A percentile compares a stretch with the other conserved stretches of the same genome.
Evolutionary conservation across 1,140 invertebrate genomes (phyloP).

Genomic region (Drosophila ohnishii): DNA sequence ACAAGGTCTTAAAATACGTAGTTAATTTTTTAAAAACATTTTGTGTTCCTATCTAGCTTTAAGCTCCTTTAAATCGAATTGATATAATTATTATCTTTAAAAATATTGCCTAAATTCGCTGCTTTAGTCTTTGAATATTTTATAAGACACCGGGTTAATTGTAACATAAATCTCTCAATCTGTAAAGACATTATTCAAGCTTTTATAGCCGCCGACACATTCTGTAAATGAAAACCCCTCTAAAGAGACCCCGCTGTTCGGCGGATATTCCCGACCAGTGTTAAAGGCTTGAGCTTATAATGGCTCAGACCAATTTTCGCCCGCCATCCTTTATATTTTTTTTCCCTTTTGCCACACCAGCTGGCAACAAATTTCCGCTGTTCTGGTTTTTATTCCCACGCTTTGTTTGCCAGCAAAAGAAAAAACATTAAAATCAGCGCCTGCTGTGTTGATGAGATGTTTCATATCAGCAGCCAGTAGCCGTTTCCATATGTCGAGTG

Average conservation of each 20-base stretch:
- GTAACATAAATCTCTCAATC: conserved; percentile 28
- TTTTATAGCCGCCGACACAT: conserved; percentile 13
- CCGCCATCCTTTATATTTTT: conserved; percentile 2
- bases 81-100: no score
- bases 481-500: conserved; percentile 7
- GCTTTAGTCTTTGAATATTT: background rate
- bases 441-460: conserved; percentile 30
- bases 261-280: conserved; percentile 21
- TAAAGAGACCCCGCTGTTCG: conserved; percentile 7
- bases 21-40: background rate
- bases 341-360: background rate
- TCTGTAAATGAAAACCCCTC: conserved; percentile 11
- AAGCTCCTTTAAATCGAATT: background rate
- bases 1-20: no score
- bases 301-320: conserved; percentile 9
- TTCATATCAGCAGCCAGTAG: conserved; percentile 23
- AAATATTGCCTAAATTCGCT: background rate
- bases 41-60: background rate
- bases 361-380: conserved; percentile 37
- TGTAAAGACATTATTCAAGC: conserved; percentile 25
- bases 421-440: conserved; percentile 36
- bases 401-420: conserved; percentile 19
- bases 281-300: conserved; percentile 32
- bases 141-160: conserved; percentile 8
- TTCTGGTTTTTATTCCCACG: conserved; percentile 21